Percentiles rank a stretch among this genome's conserved stretches.
Evolutionary conservation across 1,140 invertebrate genomes (phyloP).

Genomic region (Lordiphosa clarofinis): DNA sequence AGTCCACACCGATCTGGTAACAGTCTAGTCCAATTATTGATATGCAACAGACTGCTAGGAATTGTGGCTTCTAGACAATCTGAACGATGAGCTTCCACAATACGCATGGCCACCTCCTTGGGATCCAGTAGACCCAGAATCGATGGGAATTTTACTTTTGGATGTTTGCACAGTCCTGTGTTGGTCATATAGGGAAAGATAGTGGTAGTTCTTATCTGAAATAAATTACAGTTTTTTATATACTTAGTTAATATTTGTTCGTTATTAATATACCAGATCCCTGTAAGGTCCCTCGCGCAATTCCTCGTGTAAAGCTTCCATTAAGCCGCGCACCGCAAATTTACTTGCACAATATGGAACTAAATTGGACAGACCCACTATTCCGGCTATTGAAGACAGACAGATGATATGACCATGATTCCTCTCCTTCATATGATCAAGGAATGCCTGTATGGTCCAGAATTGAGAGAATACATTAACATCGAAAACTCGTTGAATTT

Average conservation of each 20-base stretch:
- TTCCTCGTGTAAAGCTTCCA: slow-evolving; percentile 87
- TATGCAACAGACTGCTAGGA: slow-evolving; percentile 79
- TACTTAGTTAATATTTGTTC: neutral
- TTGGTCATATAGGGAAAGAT: slow-evolving; percentile 92
- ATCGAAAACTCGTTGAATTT: slow-evolving; percentile 84
- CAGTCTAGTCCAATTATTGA: slow-evolving; percentile 78
- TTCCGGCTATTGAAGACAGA: slow-evolving; percentile 88
- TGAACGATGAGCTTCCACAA: slow-evolving; percentile 84
- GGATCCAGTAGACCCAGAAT: slow-evolving; percentile 85
- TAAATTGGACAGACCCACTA: slow-evolving; percentile 86
- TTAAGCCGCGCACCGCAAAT: slow-evolving; percentile 87
- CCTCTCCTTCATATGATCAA: slow-evolving; percentile 87
- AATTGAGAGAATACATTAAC: slow-evolving; percentile 88
- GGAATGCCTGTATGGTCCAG: slow-evolving; percentile 88
- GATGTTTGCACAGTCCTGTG: slow-evolving; percentile 90
- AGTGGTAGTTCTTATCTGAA: slow-evolving; percentile 88
- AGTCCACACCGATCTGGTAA: slow-evolving; percentile 79
- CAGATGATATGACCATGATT: slow-evolving; percentile 90
- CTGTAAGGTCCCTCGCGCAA: slow-evolving; percentile 80
- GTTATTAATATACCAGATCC: slow-evolving; percentile 39
- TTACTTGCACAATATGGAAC: slow-evolving; percentile 91
- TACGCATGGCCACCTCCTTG: slow-evolving; percentile 83
- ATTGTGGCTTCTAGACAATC: slow-evolving; percentile 81
- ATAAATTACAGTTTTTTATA: neutral
- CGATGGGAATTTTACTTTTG: slow-evolving; percentile 86